Percentiles rank a stretch among this genome's conserved stretches.
Conservation (phyloP, 2,888 invertebrate species). For the Cancer borealis region DNA sequence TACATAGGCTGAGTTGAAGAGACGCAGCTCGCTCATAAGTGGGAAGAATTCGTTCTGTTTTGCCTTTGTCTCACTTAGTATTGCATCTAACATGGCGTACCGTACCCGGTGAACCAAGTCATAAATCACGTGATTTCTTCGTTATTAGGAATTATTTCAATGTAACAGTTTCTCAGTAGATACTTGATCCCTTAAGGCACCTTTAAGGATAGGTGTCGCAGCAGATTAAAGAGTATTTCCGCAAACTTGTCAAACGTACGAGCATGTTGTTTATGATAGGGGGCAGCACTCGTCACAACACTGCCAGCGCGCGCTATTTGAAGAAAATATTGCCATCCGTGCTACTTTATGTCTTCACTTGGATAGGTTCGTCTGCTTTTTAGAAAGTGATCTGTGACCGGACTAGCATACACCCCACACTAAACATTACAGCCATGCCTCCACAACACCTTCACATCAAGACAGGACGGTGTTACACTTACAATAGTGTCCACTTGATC, state of each 20-base stretch:
- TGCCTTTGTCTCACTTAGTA: conserved; percentile 62
- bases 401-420: background rate
- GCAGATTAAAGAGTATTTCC: conserved; percentile 64
- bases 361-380: background rate
- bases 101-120: conserved; percentile 77
- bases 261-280: conserved; percentile 77
- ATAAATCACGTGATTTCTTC: conserved; percentile 76
- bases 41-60: conserved; percentile 17
- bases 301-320: conserved; percentile 70
- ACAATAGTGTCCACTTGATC: conserved; percentile 38
- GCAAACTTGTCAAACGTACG: conserved; percentile 74
- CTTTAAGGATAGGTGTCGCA: background rate
- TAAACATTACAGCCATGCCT: background rate
- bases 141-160: conserved; percentile 65
- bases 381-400: background rate
- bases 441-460: background rate
- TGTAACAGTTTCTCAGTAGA: conserved; percentile 44
- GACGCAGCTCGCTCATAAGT: background rate
- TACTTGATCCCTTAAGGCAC: conserved; percentile 10
- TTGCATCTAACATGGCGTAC: conserved; percentile 76
- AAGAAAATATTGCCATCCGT: conserved; percentile 48
- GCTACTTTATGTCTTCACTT: background rate
- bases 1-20: background rate
- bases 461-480: background rate
- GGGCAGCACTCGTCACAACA: conserved; percentile 75